Base-by-base conservation (phyloP, 2,797 vertebrate species). In the Melanotaenia pygmaea region DNA sequence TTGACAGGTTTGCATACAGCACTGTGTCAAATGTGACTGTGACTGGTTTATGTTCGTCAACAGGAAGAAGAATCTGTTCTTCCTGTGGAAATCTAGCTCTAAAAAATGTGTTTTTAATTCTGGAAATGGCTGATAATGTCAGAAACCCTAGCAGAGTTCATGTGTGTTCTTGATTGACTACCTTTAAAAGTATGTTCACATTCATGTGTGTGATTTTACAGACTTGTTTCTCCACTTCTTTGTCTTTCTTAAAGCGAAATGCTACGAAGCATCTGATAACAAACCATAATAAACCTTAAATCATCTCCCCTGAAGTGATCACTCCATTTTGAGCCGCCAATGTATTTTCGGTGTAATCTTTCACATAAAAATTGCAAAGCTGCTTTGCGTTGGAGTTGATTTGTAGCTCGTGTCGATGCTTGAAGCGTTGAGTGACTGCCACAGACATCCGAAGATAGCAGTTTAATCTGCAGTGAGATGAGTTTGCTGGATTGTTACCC, bases 321-420 rank as follows among this genome's bases (percentile, higher is more conserved):
- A 57, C 78, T 81, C 74, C 67, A 70, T 70, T 73, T 77, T 45
- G 22, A 6, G 59, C 79, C 81, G 86, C 84, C 86, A 92, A 85
- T 84, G 77, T 84, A 72, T 82, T 88, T 80, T 26, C 22, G 26
- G 7, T 80, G 77, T 70, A 80, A 88, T 86, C 79, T 86, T 88
- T 88, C 82, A 79, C 77, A 76, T 82, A 72, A 68, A 89, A 82
- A 81, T 76, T 81, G 35, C 62, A 78, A 87, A 74, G 71, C 85
- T 78, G 84, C 84, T 81, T 32, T 2, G 62, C 76, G 64, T 79
- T 35, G 53, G 62, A 66, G 77, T 53, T 89, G 87, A 91, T 88
- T 90, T 91, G 87, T 76, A 72, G 84, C 74, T 79, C 26, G 66
- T 82, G 79, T 82, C 85, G 82, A 86, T 63, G 83, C 83, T 89